Percentiles rank a stretch among this genome's conserved stretches.
Conservation (phyloP, 2,113 vertebrate genomes). For the Cyprinodon variegatus region DNA sequence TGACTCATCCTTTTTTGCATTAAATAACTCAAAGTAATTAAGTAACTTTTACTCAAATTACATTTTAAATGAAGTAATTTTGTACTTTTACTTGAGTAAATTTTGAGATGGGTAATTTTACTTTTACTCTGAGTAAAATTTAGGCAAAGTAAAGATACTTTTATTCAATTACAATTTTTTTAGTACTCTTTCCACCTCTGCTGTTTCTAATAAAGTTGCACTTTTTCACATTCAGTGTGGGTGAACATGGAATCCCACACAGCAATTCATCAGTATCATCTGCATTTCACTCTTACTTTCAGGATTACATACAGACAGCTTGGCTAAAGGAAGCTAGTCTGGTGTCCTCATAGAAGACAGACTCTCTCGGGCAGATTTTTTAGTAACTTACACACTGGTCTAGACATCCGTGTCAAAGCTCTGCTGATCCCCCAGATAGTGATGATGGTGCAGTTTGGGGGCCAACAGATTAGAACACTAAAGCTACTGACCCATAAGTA, state of each 20-base stretch:
- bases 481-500: slow-evolving; percentile 70
- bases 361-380: background rate
- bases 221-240: background rate
- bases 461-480: slow-evolving; percentile 52
- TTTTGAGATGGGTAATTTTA: too few species aligned
- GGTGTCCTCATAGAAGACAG: background rate
- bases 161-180: too few species aligned
- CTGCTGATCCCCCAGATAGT: slow-evolving; percentile 15
- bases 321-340: slow-evolving; percentile 5
- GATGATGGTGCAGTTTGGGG: slow-evolving; percentile 50
- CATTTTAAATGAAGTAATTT: too few species aligned
- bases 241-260: slow-evolving; percentile 25
- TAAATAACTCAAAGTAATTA: too few species aligned
- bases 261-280: slow-evolving; percentile 19
- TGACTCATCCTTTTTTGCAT: too few species aligned
- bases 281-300: slow-evolving; percentile 41
- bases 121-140: too few species aligned
- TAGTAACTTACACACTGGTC: slow-evolving; percentile 34
- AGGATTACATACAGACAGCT: slow-evolving; percentile 30
- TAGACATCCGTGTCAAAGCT: slow-evolving; percentile 42
- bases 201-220: too few species aligned
- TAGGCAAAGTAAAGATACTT: too few species aligned
- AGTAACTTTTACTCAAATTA: too few species aligned
- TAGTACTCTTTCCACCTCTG: too few species aligned
- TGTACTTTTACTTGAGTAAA: too few species aligned